These are phyloP conservation scores for Tapera naevia DNA, from an alignment of 2,797 vertebrate species.

Conservation along the genomic window DNA sequence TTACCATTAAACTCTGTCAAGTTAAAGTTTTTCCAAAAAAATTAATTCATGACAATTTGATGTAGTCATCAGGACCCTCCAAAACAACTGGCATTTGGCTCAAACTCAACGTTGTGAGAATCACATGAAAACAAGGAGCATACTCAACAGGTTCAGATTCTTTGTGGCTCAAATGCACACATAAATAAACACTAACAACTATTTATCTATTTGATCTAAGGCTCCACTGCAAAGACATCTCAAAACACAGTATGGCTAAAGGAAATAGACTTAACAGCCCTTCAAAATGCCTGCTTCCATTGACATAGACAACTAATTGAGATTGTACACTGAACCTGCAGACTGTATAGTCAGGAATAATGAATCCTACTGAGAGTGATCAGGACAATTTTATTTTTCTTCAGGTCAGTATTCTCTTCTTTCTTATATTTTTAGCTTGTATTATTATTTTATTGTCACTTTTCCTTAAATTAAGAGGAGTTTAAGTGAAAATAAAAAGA, in stretches of 20 bases:
- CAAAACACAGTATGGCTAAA: not conserved
- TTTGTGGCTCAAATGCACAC: not conserved
- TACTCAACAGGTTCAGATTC: not conserved
- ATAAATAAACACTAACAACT: not conserved
- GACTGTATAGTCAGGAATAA: not conserved
- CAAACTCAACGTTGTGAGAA: not conserved
- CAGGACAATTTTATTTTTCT: not conserved
- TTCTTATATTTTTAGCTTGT: not conserved
- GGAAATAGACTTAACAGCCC: not conserved
- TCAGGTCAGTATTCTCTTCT: not conserved
- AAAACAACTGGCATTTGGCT: not conserved
- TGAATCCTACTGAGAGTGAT: not conserved
- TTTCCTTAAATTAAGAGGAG: not conserved
- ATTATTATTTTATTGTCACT: not conserved
- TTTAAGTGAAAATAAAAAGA: not conserved
- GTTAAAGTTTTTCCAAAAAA: too few relatives aligned
- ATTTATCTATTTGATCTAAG: not conserved
- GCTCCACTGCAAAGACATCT: not conserved
- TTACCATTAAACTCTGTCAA: too few relatives aligned
- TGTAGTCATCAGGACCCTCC: too few relatives aligned
- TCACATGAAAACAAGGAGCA: not conserved
- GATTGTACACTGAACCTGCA: not conserved
- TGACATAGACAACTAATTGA: fast-evolving
- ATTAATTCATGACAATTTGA: too few relatives aligned
- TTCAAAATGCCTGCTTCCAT: not conserved